These are phyloP conservation scores for Entomyzon cyanotis DNA, from an alignment of 2,113 vertebrate genomes.

Conservation along the genomic window DNA sequence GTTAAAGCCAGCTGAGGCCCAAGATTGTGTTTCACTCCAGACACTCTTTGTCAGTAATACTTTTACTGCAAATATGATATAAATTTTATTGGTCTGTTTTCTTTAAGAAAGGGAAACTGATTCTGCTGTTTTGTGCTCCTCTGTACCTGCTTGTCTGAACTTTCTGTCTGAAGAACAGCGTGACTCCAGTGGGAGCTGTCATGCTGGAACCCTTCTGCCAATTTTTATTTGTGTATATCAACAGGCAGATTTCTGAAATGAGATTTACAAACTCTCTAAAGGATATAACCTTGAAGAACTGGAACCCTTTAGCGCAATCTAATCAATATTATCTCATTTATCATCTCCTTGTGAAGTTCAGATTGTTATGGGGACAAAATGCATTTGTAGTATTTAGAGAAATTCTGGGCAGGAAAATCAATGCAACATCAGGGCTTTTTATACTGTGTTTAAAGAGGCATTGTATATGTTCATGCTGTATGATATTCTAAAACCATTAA, in stretches of 20 bases:
- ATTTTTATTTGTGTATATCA: constrained; percentile 60
- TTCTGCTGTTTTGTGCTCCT: neutral
- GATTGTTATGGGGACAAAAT: constrained; percentile 12
- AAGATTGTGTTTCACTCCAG: neutral
- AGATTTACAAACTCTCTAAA: constrained; percentile 58
- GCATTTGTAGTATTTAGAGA: constrained; percentile 45
- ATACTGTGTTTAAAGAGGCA: neutral
- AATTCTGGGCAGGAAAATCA: constrained; percentile 7
- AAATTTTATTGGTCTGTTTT: neutral
- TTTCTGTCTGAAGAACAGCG: constrained; percentile 11
- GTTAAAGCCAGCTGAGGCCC: neutral
- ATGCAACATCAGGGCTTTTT: neutral
- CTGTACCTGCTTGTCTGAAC: neutral
- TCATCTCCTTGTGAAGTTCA: constrained; percentile 54
- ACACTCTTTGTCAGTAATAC: neutral
- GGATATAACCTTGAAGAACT: constrained; percentile 61
- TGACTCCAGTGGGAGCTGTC: neutral
- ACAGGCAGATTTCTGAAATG: constrained; percentile 63
- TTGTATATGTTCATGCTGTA: neutral
- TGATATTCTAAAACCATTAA: neutral
- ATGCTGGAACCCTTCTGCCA: constrained; percentile 28
- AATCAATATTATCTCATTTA: constrained; percentile 65
- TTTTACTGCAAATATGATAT: neutral
- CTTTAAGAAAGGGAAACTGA: neutral
- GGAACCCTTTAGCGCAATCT: constrained; percentile 36